Conservation (phyloP, 2,888 invertebrate species). For the Dryomyza anilis region DNA sequence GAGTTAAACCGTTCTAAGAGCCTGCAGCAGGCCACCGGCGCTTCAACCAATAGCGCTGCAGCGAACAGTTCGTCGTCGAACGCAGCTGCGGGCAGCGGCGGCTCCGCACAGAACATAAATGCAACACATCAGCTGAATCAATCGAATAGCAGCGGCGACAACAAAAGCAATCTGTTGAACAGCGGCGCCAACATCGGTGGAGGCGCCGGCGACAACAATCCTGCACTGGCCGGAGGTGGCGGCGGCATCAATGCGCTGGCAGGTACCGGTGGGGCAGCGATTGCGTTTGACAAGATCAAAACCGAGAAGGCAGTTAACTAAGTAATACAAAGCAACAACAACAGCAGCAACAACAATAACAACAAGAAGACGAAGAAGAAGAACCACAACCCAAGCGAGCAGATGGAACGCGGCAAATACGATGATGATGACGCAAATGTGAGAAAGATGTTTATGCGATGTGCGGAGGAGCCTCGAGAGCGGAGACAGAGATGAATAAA, state of each 20-base stretch:
- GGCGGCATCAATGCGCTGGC: conserved; percentile 44
- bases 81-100: conserved; percentile 37
- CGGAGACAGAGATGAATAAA: not conserved
- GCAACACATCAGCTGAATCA: conserved; percentile 52
- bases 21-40: conserved; percentile 51
- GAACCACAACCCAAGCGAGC: not conserved
- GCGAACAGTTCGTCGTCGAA: conserved; percentile 30
- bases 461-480: conserved; percentile 16
- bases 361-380: not conserved
- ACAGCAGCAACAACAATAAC: conserved; percentile 36
- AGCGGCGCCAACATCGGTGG: conserved; percentile 46
- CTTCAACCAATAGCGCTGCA: conserved; percentile 42
- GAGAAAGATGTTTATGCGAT: conserved; percentile 17
- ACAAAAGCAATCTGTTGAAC: conserved; percentile 42
- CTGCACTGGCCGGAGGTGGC: conserved; percentile 41
- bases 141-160: conserved; percentile 56
- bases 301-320: conserved; percentile 52
- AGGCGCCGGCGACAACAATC: conserved; percentile 54
- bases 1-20: conserved; percentile 70
- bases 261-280: conserved; percentile 38
- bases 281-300: conserved; percentile 50
- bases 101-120: conserved; percentile 46
- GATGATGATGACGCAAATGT: not conserved
- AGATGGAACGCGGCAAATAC: conserved; percentile 13
- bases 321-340: conserved; percentile 43